Conservation (phyloP, 2,113 vertebrate species). For the Rallus limicola region DNA sequence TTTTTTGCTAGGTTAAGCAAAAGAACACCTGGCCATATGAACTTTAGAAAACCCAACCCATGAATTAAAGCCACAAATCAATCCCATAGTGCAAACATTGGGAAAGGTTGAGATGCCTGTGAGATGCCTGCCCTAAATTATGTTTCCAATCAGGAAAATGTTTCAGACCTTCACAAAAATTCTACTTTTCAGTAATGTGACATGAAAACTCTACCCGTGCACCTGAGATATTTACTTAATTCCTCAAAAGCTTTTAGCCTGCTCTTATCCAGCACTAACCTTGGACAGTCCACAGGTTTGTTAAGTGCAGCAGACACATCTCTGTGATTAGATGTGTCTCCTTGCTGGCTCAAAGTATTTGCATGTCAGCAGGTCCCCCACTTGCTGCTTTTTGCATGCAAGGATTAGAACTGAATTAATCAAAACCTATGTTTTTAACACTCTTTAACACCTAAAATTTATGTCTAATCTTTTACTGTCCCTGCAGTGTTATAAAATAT, state of each 20-base stretch:
- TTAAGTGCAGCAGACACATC: not conserved
- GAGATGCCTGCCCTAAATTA: not conserved
- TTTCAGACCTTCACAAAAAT: not conserved
- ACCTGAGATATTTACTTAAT: not conserved
- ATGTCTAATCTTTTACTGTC: not conserved
- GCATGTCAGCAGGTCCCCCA: not conserved
- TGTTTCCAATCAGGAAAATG: not conserved
- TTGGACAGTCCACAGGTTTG: not conserved
- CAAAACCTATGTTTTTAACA: not conserved
- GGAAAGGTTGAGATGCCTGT: not conserved
- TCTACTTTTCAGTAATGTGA: not conserved
- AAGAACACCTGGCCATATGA: not conserved
- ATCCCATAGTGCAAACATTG: not conserved
- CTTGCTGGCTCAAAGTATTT: not conserved
- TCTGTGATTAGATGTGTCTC: not conserved
- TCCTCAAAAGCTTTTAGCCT: not conserved
- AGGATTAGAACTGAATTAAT: not conserved
- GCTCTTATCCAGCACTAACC: not conserved
- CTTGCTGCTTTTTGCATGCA: not conserved
- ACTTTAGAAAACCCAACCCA: not conserved
- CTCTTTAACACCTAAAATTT: not conserved
- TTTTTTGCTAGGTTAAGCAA: not conserved
- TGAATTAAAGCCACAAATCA: not conserved
- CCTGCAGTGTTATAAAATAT: conserved; percentile 86
- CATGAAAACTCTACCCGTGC: not conserved